Evolutionary conservation across 2,797 vertebrate genomes (phyloP).

Genomic region (Crypturellus tataupa): DNA sequence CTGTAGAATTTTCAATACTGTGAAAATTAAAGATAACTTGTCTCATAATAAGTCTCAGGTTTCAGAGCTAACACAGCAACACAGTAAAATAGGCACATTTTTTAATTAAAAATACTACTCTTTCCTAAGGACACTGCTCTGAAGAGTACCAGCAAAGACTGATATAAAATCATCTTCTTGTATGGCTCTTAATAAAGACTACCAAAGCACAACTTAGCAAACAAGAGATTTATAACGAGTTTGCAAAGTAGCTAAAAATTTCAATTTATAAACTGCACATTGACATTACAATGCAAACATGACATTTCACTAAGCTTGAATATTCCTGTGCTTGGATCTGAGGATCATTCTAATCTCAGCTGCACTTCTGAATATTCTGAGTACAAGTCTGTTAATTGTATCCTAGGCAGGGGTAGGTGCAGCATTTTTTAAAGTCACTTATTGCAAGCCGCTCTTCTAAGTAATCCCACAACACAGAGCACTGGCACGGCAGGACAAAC

Average conservation of each 20-base stretch:
- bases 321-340: neutral
- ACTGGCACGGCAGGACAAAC: constrained; percentile 13
- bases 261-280: neutral
- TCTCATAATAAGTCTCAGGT: constrained; percentile 4
- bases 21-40: constrained; percentile 24
- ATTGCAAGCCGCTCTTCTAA: neutral
- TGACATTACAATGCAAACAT: rapidly evolving
- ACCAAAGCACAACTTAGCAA: neutral
- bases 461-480: neutral
- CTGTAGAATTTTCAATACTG: neutral
- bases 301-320: neutral
- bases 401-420: neutral
- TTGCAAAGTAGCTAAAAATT: neutral
- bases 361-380: neutral
- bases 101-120: neutral
- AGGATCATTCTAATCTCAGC: neutral
- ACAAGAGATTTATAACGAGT: neutral
- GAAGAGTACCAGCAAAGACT: neutral
- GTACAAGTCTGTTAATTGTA: neutral
- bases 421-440: neutral
- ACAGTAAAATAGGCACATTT: neutral
- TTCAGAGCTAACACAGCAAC: constrained; percentile 29
- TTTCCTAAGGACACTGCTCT: neutral
- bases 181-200: neutral
- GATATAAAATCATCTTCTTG: neutral